These are phyloP conservation scores for Lapara coniferarum DNA, from an alignment of 2,888 invertebrate species.

Conservation along the genomic window DNA sequence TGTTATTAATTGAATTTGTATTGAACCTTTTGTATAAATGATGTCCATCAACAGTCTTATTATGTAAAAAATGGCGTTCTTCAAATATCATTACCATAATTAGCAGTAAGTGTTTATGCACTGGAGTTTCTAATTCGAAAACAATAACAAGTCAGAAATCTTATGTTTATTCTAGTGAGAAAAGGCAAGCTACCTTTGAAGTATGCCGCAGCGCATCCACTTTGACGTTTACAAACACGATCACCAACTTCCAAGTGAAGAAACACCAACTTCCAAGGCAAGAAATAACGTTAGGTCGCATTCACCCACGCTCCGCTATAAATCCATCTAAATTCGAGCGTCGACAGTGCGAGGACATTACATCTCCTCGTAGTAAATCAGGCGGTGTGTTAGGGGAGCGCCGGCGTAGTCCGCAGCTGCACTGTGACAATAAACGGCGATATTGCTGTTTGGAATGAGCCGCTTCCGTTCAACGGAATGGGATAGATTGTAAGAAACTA, in stretches of 20 bases:
- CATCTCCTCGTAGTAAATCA: constrained; percentile 66
- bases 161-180: no score
- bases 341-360: constrained; percentile 62
- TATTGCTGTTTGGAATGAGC: constrained; percentile 16
- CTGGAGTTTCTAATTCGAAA: no score
- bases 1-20: no score
- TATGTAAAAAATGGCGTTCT: no score
- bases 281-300: constrained; percentile 46
- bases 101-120: no score
- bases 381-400: constrained; percentile 48
- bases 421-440: constrained; percentile 20
- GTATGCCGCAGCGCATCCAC: background rate
- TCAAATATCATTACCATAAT: no score
- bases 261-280: background rate
- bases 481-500: constrained; percentile 2
- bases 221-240: background rate
- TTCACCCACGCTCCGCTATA: constrained; percentile 54
- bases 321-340: constrained; percentile 67
- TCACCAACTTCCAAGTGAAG: background rate
- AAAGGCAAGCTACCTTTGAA: no score
- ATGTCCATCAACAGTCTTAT: no score
- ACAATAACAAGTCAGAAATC: no score
- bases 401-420: constrained; percentile 26
- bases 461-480: background rate
- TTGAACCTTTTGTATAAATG: no score